Percentiles rank a stretch among this genome's conserved stretches.
Conservation (phyloP, 2,797 vertebrate species). For the Sparus aurata region DNA sequence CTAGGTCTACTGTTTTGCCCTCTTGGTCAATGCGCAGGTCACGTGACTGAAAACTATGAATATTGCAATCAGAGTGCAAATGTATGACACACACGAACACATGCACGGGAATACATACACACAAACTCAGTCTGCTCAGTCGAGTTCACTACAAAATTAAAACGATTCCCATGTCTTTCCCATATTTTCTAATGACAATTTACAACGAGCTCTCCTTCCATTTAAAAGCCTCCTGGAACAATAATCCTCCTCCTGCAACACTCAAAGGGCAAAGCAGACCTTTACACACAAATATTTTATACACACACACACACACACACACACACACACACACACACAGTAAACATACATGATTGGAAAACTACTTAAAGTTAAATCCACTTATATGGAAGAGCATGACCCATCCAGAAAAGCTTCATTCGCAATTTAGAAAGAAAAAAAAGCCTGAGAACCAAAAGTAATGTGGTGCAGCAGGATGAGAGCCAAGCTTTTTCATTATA, state of each 20-base stretch:
- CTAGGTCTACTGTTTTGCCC: no score
- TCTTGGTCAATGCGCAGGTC: no score
- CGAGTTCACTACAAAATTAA: slow-evolving; percentile 10
- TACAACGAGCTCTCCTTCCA: slow-evolving; percentile 3
- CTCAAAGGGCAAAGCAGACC: slow-evolving; percentile 30
- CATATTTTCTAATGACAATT: slow-evolving; percentile 36
- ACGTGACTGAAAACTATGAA: not conserved
- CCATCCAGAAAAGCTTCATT: slow-evolving; percentile 60
- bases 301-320: not conserved
- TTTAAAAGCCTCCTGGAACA: slow-evolving; percentile 17
- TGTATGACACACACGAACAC: slow-evolving; percentile 10
- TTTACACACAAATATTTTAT: not conserved
- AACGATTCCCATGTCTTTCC: slow-evolving; percentile 30
- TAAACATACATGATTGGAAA: slow-evolving; percentile 24
- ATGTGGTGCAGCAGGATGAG: slow-evolving; percentile 1
- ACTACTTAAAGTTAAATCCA: slow-evolving; percentile 63
- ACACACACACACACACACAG: slow-evolving; percentile 1
- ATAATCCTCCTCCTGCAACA: not conserved
- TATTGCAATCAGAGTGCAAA: slow-evolving; percentile 52
- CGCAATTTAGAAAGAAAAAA: slow-evolving; percentile 25
- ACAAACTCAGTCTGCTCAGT: slow-evolving; percentile 20
- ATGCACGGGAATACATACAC: slow-evolving; percentile 20
- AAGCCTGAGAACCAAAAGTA: not conserved
- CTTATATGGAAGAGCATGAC: slow-evolving; percentile 53
- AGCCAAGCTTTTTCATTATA: not conserved